A percentile compares a stretch with the other conserved stretches of the same genome.
phyloP scores from a whole-genome alignment of 2,888 invertebrate species.

The Xanthia icteritia region DNA sequence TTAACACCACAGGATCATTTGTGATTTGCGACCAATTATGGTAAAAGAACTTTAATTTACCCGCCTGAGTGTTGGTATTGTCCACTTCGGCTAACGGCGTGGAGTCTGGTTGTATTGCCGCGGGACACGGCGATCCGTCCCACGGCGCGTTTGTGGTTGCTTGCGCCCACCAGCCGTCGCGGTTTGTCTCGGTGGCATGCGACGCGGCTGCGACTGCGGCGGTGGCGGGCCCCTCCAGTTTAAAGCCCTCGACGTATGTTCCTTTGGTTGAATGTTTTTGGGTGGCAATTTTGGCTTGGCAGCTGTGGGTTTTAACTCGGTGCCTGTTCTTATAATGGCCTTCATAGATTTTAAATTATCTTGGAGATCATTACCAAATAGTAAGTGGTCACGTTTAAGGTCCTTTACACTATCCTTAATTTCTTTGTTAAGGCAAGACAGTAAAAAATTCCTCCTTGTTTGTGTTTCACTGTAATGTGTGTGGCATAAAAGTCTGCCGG shows the following conservation, averaged over 20 bases:
- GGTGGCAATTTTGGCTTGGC: constrained; percentile 5
- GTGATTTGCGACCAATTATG: constrained; percentile 22
- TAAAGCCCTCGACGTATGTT: neutral
- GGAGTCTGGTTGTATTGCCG: neutral
- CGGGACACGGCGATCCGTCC: constrained; percentile 2
- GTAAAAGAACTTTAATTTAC: neutral
- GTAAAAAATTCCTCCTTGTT: too few species aligned
- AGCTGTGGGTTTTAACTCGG: constrained; percentile 6
- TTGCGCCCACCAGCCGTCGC: constrained; percentile 25
- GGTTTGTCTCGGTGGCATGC: constrained; percentile 16
- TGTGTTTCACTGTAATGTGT: too few species aligned
- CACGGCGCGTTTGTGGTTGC: neutral
- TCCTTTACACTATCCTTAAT: too few species aligned
- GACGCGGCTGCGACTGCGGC: constrained; percentile 15
- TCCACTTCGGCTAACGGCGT: constrained; percentile 10
- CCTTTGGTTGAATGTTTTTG: constrained; percentile 1
- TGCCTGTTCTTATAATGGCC: constrained; percentile 14
- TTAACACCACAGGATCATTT: constrained; percentile 16
- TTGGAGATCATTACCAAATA: too few species aligned
- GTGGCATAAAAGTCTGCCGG: too few species aligned
- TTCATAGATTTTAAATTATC: constrained; percentile 26
- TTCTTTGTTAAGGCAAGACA: too few species aligned
- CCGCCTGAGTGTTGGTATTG: neutral
- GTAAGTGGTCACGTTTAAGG: too few species aligned
- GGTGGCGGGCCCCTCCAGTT: constrained; percentile 23